These are phyloP conservation scores for Grus americana DNA, from an alignment of 2,113 vertebrate genomes.

Conservation along the genomic window DNA sequence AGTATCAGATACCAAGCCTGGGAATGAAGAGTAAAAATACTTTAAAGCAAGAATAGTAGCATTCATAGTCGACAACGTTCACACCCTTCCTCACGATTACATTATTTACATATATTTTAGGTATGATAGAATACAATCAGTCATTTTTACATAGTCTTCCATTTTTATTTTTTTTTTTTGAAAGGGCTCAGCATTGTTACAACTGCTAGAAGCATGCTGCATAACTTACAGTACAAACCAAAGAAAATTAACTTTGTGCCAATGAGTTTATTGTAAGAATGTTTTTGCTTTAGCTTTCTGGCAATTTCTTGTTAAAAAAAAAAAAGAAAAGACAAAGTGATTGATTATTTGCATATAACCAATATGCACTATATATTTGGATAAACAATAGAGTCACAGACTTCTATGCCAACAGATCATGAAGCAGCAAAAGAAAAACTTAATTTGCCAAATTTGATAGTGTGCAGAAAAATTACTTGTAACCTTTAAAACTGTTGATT, in stretches of 20 bases:
- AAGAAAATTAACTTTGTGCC: neutral
- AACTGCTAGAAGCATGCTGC: neutral
- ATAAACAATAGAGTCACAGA: neutral
- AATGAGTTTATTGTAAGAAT: neutral
- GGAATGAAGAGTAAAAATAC: neutral
- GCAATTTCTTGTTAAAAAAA: neutral
- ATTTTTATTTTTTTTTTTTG: conserved; percentile 26
- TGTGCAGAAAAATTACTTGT: neutral
- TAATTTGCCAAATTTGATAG: neutral
- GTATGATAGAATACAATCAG: neutral
- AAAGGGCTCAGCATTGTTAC: neutral
- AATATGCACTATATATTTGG: neutral
- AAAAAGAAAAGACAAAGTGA: neutral
- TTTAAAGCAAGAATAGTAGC: neutral
- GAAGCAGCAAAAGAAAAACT: neutral
- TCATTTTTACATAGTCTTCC: neutral
- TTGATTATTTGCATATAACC: neutral
- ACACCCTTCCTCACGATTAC: neutral
- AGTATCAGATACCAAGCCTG: neutral
- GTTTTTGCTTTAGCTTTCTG: neutral
- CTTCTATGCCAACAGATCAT: neutral
- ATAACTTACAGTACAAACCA: neutral
- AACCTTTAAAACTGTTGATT: neutral
- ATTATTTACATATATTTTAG: neutral
- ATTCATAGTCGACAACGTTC: neutral